Base-by-base conservation (phyloP, 2,797 vertebrate species). In the Sebastes nivosus region DNA sequence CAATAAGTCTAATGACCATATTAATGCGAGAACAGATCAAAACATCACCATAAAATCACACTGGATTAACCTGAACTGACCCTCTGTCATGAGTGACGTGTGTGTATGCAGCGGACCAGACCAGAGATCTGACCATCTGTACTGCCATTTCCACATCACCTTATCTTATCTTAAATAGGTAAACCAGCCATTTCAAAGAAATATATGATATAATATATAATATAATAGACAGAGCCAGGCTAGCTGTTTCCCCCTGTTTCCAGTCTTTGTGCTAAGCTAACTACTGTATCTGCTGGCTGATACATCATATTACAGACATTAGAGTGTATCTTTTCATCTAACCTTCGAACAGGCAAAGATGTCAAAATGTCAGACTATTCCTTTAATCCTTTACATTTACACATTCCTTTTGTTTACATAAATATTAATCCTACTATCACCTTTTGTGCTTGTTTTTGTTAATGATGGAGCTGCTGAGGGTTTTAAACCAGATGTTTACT, bases 31-130 rank as follows among this genome's bases (percentile, higher is more conserved):
- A 46, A 29, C 16, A 8, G 58, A 77, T 54, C 63, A 81, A n/a
- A 52, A 74, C 70, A 67, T 81, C 75, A 27, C 34, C 9, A 25
- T 81, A 78, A 88, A 89, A 76, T 57, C 67, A 64, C 71, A 78
- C 24, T 77, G 68, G 83, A 88, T 89, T 88, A 87, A 83, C 82
- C 84, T 80, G 75, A 81, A 52, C n/a, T 73, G 80, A 90, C 83
- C 86, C 67, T 20, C 52, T 64, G 77, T 75, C 67, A 55, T 59
- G 67, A 36, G 63, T 59, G 72, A 67, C 5, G 42, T 77, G 52
- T 52, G 32, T 58, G 8, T 75, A 20, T 80, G 60, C 25, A 67
- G 9, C 2, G 2, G 55, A 75, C 5, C 67, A 12, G 30, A 50
- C 18, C 46, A 20, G 46, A 50, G 46, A 4, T 0, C 46, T 50